Evolutionary conservation across 2,888 invertebrate species (phyloP).

Genomic region (Escarpia spicata): DNA sequence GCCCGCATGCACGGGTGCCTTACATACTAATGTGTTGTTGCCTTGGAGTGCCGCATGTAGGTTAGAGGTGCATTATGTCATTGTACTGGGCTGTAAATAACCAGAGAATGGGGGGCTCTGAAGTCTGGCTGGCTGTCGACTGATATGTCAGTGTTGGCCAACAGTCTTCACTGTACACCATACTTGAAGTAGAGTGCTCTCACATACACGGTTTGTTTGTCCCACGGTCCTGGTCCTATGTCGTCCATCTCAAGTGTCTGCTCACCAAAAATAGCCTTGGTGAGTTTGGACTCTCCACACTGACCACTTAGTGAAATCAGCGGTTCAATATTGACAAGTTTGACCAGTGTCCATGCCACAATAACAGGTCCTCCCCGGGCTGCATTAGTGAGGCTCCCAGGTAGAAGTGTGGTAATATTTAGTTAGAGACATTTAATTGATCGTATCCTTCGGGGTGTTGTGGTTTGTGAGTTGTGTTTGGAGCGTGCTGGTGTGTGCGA

Average conservation of each 20-base stretch:
- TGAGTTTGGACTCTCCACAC: neutral
- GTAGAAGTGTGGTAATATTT: neutral
- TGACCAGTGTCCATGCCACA: constrained; percentile 3
- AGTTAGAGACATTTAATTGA: neutral
- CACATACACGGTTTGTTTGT: neutral
- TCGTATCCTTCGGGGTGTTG: neutral
- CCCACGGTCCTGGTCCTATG: neutral
- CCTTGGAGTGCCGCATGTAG: neutral
- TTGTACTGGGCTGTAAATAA: neutral
- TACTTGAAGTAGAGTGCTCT: neutral
- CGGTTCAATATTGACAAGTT: neutral
- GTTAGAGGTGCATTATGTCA: neutral
- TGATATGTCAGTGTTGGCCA: neutral
- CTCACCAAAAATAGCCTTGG: neutral
- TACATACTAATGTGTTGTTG: neutral
- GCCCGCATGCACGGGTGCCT: neutral
- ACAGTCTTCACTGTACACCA: neutral
- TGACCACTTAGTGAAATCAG: neutral
- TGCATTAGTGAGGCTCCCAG: neutral
- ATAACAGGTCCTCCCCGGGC: neutral
- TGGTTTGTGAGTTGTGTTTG: neutral
- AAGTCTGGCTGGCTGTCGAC: no score
- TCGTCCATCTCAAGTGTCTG: neutral
- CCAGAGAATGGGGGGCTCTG: neutral
- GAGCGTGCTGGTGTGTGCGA: neutral